Evolutionary conservation across 2,113 vertebrate genomes (phyloP).

Genomic region (Harpagus bidentatus): DNA sequence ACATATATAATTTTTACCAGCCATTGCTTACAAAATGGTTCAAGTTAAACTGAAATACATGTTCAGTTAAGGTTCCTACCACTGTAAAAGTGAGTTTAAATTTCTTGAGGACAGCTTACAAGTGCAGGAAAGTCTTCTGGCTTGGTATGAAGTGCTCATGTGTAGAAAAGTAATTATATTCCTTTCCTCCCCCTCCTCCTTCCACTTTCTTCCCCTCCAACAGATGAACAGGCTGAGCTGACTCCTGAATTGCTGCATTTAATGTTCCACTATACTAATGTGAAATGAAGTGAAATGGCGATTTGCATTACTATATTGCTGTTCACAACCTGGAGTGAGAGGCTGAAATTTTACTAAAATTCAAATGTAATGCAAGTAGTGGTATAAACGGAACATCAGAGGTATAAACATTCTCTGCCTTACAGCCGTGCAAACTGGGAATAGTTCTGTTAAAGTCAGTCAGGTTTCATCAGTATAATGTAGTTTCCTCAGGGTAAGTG

Average conservation of each 20-base stretch:
- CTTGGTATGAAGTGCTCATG: background rate
- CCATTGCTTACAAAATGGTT: background rate
- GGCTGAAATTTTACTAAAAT: background rate
- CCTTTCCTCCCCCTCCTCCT: background rate
- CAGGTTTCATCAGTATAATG: background rate
- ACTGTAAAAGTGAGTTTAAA: background rate
- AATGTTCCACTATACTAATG: background rate
- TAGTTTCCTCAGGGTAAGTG: background rate
- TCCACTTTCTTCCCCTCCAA: background rate
- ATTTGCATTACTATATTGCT: background rate
- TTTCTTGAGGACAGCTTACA: background rate
- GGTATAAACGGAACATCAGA: background rate
- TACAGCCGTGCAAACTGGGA: background rate
- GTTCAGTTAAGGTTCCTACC: background rate
- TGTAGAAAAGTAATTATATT: background rate
- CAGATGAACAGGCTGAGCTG: background rate
- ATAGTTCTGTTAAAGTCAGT: background rate
- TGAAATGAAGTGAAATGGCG: rapidly evolving
- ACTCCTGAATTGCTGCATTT: background rate
- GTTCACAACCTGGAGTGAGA: background rate
- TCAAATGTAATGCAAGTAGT: background rate
- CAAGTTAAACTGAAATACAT: background rate
- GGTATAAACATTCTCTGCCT: background rate
- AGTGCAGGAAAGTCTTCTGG: background rate
- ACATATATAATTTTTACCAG: background rate